phyloP scores from a whole-genome alignment of 2,113 vertebrate species.

The Ceratotherium simum region DNA sequence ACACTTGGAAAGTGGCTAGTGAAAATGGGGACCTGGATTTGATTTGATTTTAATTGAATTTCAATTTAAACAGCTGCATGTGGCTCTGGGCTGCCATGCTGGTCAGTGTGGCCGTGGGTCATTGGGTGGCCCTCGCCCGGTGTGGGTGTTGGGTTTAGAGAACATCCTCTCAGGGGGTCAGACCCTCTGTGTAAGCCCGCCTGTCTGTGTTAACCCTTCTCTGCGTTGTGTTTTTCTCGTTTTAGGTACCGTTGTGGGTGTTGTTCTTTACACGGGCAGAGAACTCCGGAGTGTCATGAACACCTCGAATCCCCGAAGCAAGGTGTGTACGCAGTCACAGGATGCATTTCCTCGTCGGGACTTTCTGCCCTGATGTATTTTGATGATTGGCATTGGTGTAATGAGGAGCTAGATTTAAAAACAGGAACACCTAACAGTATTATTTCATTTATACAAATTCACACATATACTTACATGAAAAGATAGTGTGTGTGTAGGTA shows the following conservation, averaged over 20 bases:
- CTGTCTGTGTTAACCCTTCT: rapidly evolving
- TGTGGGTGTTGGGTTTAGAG: rapidly evolving
- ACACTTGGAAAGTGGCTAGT: not conserved
- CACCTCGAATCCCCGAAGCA: constrained; percentile 96
- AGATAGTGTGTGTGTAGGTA: too few relatives aligned
- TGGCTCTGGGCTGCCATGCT: rapidly evolving
- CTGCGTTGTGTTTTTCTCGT: rapidly evolving
- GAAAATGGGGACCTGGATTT: not conserved
- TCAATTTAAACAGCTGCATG: rapidly evolving
- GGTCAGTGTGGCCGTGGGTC: rapidly evolving
- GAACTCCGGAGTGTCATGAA: constrained; percentile 99
- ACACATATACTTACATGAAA: too few relatives aligned
- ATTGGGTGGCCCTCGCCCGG: rapidly evolving
- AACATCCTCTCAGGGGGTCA: rapidly evolving
- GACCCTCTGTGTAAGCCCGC: rapidly evolving
- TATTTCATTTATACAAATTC: not conserved
- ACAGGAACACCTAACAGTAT: not conserved
- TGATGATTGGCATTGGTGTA: rapidly evolving
- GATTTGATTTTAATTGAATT: rapidly evolving
- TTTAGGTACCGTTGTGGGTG: constrained; percentile 96
- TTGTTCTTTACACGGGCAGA: constrained; percentile 98
- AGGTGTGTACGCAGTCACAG: constrained; percentile 87
- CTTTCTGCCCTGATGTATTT: rapidly evolving
- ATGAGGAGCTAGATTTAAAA: not conserved
- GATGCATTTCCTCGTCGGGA: rapidly evolving